Evolutionary conservation across 2,888 invertebrate species (phyloP).

Genomic region (Synanthedon formicaeformis): DNA sequence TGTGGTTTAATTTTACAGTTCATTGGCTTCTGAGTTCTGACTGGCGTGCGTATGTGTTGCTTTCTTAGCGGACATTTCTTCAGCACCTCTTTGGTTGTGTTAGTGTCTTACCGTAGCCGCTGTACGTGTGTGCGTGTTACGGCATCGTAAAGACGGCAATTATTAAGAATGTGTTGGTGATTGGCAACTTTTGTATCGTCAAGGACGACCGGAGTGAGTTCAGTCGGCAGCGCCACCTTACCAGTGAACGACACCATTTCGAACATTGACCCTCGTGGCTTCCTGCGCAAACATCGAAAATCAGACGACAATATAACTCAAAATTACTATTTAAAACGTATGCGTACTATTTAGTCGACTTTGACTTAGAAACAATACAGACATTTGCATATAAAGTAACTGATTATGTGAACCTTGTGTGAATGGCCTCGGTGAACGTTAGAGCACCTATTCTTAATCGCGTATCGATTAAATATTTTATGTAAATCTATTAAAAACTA

Average conservation of each 20-base stretch:
- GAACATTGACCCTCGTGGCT: conserved; percentile 58
- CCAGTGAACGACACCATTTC: conserved; percentile 62
- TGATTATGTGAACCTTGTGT: conserved; percentile 28
- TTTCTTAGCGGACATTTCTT: conserved; percentile 15
- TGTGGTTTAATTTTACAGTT: conserved; percentile 26
- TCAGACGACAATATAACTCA: conserved; percentile 34
- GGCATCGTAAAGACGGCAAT: conserved; percentile 9
- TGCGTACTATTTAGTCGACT: conserved; percentile 41
- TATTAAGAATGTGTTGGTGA: conserved; percentile 30
- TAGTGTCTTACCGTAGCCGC: conserved; percentile 21
- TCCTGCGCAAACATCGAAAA: conserved; percentile 52
- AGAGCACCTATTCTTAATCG: too few relatives aligned
- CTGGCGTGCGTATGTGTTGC: conserved; percentile 18
- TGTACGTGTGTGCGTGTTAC: conserved; percentile 17
- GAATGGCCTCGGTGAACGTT: conserved; percentile 21
- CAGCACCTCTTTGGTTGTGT: conserved; percentile 17
- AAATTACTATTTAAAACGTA: conserved; percentile 37
- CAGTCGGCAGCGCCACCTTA: conserved; percentile 62
- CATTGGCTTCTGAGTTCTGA: conserved; percentile 25
- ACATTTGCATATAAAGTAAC: conserved; percentile 47
- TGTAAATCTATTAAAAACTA: too few relatives aligned
- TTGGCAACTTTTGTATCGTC: conserved; percentile 55
- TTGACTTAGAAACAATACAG: conserved; percentile 50
- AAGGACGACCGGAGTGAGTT: conserved; percentile 64
- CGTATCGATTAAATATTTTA: too few relatives aligned